Evolutionary conservation across 2,113 vertebrate genomes (phyloP).

Genomic region (Halcyon malimbica): DNA sequence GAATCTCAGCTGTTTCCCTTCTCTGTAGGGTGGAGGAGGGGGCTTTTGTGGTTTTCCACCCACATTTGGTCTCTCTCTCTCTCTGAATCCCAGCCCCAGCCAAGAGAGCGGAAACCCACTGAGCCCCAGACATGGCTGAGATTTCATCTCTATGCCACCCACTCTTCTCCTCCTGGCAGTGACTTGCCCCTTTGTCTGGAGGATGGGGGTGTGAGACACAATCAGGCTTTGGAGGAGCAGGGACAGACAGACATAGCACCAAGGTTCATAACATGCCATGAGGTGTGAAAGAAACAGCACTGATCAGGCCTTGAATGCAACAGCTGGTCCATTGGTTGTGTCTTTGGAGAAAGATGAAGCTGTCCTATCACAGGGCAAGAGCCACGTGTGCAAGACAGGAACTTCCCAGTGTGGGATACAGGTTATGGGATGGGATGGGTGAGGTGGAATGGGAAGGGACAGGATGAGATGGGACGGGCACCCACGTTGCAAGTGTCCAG

Average conservation of each 20-base stretch:
- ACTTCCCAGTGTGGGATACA: background rate
- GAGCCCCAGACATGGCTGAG: slow-evolving; percentile 58
- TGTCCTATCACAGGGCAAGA: background rate
- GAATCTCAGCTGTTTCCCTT: slow-evolving; percentile 64
- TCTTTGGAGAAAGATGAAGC: background rate
- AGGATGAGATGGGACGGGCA: accelerated
- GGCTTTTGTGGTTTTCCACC: slow-evolving; percentile 70
- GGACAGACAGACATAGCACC: background rate
- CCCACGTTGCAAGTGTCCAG: background rate
- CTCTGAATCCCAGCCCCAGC: slow-evolving; percentile 66
- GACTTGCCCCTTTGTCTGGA: background rate
- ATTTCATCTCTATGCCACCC: slow-evolving; percentile 65
- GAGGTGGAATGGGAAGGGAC: background rate
- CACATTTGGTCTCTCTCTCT: slow-evolving; percentile 42
- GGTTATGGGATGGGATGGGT: background rate
- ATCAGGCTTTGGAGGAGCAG: background rate
- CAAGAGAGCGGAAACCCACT: slow-evolving; percentile 64
- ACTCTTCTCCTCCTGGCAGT: slow-evolving; percentile 18
- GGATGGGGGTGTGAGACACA: background rate
- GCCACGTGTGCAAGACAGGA: background rate
- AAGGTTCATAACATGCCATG: background rate
- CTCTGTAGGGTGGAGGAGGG: slow-evolving; percentile 38
- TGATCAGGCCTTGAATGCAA: accelerated
- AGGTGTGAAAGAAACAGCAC: background rate
- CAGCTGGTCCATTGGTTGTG: background rate